A percentile compares a stretch with the other conserved stretches of the same genome.
Conservation (phyloP, 35 echinoderm and acorn worm species). For the Stichopus chloronotus region DNA sequence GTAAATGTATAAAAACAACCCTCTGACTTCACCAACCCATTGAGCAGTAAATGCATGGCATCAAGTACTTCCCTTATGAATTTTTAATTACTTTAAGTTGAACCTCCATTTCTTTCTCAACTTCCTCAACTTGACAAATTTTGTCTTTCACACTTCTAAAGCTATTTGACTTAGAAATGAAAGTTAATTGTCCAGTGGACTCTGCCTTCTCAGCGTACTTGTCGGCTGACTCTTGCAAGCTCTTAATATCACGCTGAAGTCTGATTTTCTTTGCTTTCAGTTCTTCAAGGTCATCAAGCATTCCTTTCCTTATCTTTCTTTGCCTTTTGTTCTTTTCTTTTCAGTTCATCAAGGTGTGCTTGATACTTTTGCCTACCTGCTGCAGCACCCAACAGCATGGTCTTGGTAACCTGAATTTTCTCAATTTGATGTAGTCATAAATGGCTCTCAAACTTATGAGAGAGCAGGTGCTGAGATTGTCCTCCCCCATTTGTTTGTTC, state of each 20-base stretch:
- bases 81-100: conserved; percentile 60
- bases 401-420: conserved; percentile 38
- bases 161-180: conserved; percentile 74
- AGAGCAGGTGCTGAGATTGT: conserved; percentile 58
- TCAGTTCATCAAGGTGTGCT: conserved; percentile 67
- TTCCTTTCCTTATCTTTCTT: conserved; percentile 50
- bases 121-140: not conserved
- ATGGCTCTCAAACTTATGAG: conserved; percentile 49
- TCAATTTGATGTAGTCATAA: conserved; percentile 70
- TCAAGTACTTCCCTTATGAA: conserved; percentile 25
- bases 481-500: conserved; percentile 71
- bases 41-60: not conserved
- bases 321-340: conserved; percentile 44
- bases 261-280: conserved; percentile 65
- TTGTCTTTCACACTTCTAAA: conserved; percentile 62
- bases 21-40: not conserved
- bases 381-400: conserved; percentile 46
- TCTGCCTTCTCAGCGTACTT: conserved; percentile 71
- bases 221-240: conserved; percentile 70
- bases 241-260: conserved; percentile 67
- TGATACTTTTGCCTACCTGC: conserved; percentile 70
- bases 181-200: conserved; percentile 57
- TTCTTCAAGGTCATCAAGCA: conserved; percentile 58
- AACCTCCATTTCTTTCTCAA: conserved; percentile 49
- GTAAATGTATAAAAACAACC: no score